These are phyloP conservation scores for Ips nitidus DNA, from an alignment of 1,140 invertebrate species.

Conservation along the genomic window DNA sequence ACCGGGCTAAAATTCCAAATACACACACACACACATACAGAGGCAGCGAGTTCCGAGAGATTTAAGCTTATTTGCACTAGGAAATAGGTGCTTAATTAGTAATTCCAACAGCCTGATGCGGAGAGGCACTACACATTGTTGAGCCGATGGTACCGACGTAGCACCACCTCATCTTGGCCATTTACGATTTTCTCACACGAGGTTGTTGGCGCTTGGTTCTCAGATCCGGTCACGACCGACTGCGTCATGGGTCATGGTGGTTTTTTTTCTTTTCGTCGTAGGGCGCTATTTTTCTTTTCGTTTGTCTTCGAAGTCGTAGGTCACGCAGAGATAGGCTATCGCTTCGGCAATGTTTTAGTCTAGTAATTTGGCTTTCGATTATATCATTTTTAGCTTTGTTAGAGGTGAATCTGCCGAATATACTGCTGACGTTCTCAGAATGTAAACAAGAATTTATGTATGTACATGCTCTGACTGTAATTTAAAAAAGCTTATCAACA, in stretches of 20 bases:
- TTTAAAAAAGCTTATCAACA: too few species aligned
- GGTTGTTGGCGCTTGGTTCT: conserved; percentile 29
- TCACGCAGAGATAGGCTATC: too few species aligned
- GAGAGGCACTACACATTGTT: conserved; percentile 5
- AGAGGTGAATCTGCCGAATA: too few species aligned
- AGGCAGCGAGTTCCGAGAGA: background rate
- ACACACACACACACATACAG: background rate
- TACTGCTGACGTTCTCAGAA: too few species aligned
- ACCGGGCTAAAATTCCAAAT: background rate
- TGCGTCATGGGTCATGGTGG: conserved; percentile 12
- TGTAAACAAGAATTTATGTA: too few species aligned
- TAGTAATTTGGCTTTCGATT: too few species aligned
- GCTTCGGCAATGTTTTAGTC: too few species aligned
- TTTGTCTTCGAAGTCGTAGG: background rate
- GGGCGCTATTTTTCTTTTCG: too few species aligned
- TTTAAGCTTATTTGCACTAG: conserved; percentile 9
- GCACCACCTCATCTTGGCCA: conserved; percentile 11
- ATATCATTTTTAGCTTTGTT: too few species aligned
- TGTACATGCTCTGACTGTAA: too few species aligned
- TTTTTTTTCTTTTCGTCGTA: background rate
- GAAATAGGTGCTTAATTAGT: conserved; percentile 14
- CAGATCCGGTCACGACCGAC: conserved; percentile 13
- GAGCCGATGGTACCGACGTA: conserved; percentile 3
- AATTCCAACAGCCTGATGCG: conserved; percentile 10
- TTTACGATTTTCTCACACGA: conserved; percentile 32